Base-by-base conservation (phyloP, 2,797 vertebrate species). In the Triplophysa bombifrons region DNA sequence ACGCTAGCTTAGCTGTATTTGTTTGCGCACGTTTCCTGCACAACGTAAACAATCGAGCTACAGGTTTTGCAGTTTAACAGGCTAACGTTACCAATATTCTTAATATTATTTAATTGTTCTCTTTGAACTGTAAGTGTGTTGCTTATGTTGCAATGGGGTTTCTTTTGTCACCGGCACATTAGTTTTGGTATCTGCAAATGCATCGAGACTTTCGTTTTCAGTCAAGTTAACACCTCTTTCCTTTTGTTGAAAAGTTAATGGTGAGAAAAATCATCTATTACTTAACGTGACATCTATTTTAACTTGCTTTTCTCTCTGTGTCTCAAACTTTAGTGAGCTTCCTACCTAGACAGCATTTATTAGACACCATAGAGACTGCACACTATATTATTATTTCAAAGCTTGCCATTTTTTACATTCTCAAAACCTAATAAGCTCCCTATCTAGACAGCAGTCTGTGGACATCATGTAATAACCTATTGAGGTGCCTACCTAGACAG, bases 131-230 rank as follows among this genome's bases (percentile, higher is more conserved):
- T 22, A 56, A 0, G 30, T 38, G 27, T 8, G 14, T 22, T 56
- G 20, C 25, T 46, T 14, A 13, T 30, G 19, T 66, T 65, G 4
- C 12, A 65, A 22, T 53, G 0, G 3, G 27, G 38, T 46, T 68
- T 76, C 22, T 20, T 76, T 76, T 68, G 74, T 76, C 58, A 76
- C 25, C 50, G 41, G 27, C 22, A 16, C 8, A 38, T 20, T 76
- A 20, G 64, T 38, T 46, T 30, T 68, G 44, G 27, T 30, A 27
- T 17, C 11, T 20, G 20, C 3, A 68, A 30, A 20, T 58, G 46
- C 14, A 66, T 25, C 6, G 10, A 46, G 9, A 46, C 44, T 11
- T 46, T 10, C 2, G 2, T 12, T 0, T 46, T 46, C 1, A 46
- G 5, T 8, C 8, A 34, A 4, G 48, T 30, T 30, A 30, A 4